Percentiles rank a stretch among this genome's conserved stretches.
Evolutionary conservation across 2,797 vertebrate species (phyloP).

Genomic region (Bovichtus variegatus): DNA sequence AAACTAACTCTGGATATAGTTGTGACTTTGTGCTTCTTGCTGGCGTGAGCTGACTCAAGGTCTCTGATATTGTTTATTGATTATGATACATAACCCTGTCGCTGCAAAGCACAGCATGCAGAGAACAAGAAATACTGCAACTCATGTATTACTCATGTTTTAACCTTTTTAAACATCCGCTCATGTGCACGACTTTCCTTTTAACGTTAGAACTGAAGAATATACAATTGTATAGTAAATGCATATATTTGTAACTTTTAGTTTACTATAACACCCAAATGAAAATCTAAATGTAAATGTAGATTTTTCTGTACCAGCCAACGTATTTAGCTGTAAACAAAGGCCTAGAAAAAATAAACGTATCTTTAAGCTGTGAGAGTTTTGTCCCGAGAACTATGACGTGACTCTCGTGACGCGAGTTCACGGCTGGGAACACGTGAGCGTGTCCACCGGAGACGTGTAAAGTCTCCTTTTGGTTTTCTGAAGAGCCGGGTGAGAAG

Average conservation of each 20-base stretch:
- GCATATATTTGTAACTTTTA: not conserved
- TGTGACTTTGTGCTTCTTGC: too few relatives aligned
- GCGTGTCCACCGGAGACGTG: too few relatives aligned
- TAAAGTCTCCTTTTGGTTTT: too few relatives aligned
- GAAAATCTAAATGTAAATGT: not conserved
- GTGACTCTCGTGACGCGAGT: conserved; percentile 10
- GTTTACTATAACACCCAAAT: not conserved
- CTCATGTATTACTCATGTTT: too few relatives aligned
- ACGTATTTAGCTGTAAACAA: not conserved
- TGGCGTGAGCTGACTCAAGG: too few relatives aligned
- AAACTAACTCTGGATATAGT: too few relatives aligned
- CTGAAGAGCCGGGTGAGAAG: too few relatives aligned
- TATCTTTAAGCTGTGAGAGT: not conserved
- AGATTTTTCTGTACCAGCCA: not conserved
- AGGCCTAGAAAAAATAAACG: not conserved
- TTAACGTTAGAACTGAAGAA: not conserved
- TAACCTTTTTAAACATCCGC: too few relatives aligned
- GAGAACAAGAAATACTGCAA: not conserved
- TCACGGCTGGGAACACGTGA: not conserved
- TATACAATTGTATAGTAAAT: not conserved
- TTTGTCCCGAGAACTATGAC: not conserved
- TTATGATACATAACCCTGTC: too few relatives aligned
- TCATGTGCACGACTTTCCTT: too few relatives aligned
- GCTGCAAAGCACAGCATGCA: too few relatives aligned
- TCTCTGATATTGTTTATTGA: too few relatives aligned